Conservation (phyloP, 2,888 invertebrate species). For the Temnothorax rugatulus region DNA sequence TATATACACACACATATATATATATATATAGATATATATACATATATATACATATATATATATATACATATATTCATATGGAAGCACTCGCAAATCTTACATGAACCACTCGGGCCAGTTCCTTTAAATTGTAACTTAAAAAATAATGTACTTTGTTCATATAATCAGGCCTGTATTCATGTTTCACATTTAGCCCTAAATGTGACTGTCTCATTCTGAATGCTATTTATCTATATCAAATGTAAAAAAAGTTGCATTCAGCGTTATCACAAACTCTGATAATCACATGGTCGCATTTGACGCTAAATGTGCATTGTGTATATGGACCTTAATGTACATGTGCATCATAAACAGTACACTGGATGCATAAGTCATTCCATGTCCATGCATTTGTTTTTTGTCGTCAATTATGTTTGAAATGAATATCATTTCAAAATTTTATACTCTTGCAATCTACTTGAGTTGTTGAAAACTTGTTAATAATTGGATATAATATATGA, state of each 20-base stretch:
- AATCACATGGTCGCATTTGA: conserved; percentile 17
- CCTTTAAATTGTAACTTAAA: conserved; percentile 65
- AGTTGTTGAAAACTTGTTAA: conserved; percentile 24
- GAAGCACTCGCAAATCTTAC: conserved; percentile 67
- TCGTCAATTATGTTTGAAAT: conserved; percentile 33
- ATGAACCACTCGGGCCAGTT: conserved; percentile 83
- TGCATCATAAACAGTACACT: conserved; percentile 21
- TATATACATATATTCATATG: conserved; percentile 40
- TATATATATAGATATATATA: neutral
- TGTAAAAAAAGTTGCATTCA: conserved; percentile 22
- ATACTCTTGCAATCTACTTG: conserved; percentile 17
- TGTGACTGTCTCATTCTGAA: conserved; percentile 27
- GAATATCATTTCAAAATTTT: conserved; percentile 25
- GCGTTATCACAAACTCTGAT: neutral
- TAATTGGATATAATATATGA: conserved; percentile 13
- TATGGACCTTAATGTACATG: conserved; percentile 30
- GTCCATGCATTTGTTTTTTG: conserved; percentile 63
- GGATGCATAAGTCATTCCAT: conserved; percentile 51
- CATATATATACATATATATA: neutral
- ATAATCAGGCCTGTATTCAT: conserved; percentile 47
- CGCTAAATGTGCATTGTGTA: conserved; percentile 43
- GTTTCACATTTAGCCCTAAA: conserved; percentile 47
- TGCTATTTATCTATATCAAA: conserved; percentile 8
- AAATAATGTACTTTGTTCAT: conserved; percentile 29
- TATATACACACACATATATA: neutral